Evolutionary conservation across 2,797 vertebrate genomes (phyloP).

Genomic region (Mus minutoides): DNA sequence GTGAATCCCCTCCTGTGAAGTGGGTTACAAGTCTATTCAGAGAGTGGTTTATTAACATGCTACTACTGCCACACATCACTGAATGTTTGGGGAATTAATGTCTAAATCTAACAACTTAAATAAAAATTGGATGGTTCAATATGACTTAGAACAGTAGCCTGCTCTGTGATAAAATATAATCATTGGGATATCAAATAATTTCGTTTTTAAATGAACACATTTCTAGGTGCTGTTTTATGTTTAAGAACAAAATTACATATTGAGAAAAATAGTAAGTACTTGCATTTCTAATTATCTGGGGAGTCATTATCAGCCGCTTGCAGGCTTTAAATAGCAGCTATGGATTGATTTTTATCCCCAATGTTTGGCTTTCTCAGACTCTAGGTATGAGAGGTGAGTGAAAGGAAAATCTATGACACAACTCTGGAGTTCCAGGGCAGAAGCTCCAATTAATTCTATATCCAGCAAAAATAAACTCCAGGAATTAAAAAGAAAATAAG

Average conservation of each 20-base stretch:
- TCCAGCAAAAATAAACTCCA: not conserved
- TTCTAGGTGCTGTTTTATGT: not conserved
- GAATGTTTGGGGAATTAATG: not conserved
- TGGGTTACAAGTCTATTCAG: not conserved
- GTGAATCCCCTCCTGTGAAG: not conserved
- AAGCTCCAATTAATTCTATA: not conserved
- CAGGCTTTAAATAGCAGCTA: not conserved
- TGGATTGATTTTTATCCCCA: not conserved
- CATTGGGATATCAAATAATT: not conserved
- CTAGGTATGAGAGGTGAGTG: not conserved
- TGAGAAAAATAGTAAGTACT: not conserved
- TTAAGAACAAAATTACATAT: not conserved
- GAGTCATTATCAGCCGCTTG: not conserved
- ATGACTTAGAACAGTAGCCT: conserved; percentile 1
- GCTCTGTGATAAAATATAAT: conserved; percentile 43
- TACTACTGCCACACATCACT: not conserved
- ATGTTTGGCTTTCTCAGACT: not conserved
- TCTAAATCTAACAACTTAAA: conserved; percentile 26
- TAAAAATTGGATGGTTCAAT: not conserved
- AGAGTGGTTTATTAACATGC: not conserved
- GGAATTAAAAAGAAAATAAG: not conserved
- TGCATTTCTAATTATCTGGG: not conserved
- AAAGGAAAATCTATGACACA: not conserved
- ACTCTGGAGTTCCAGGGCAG: not conserved
- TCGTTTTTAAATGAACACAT: not conserved